phyloP scores from a whole-genome alignment of 2,888 invertebrate species.

The Odontocolon sp. region DNA sequence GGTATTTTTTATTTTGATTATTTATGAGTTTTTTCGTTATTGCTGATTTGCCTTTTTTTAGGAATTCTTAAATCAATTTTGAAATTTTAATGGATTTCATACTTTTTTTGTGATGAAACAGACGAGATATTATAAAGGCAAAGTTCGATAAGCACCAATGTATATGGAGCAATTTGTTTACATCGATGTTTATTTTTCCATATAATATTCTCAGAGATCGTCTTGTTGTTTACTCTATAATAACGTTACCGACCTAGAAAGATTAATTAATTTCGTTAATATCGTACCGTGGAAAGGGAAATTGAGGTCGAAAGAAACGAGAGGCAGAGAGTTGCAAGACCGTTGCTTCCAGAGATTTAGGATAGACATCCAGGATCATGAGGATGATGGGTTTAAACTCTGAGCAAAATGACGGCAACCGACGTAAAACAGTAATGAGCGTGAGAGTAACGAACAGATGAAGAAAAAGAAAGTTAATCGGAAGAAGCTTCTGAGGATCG shows the following conservation, averaged over 20 bases:
- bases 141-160: too few species aligned
- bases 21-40: too few species aligned
- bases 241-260: constrained; percentile 40
- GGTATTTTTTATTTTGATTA: too few species aligned
- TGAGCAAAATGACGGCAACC: neutral
- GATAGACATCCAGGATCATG: constrained; percentile 7
- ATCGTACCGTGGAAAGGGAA: constrained; percentile 2
- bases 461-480: neutral
- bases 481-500: constrained; percentile 1
- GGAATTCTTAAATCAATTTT: too few species aligned
- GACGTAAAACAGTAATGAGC: neutral
- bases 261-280: constrained; percentile 63
- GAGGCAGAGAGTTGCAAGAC: neutral
- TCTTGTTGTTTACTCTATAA: constrained; percentile 9
- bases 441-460: neutral
- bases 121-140: too few species aligned
- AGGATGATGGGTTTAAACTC: constrained; percentile 23
- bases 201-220: constrained; percentile 14
- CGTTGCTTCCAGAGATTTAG: constrained; percentile 6
- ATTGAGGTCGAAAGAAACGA: neutral
- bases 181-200: too few species aligned
- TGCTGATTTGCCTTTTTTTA: too few species aligned
- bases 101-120: too few species aligned
- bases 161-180: too few species aligned
- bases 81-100: too few species aligned